Evolutionary conservation across 2,888 invertebrate species (phyloP).

Genomic region (Bursaphelenchus okinawaensis): DNA sequence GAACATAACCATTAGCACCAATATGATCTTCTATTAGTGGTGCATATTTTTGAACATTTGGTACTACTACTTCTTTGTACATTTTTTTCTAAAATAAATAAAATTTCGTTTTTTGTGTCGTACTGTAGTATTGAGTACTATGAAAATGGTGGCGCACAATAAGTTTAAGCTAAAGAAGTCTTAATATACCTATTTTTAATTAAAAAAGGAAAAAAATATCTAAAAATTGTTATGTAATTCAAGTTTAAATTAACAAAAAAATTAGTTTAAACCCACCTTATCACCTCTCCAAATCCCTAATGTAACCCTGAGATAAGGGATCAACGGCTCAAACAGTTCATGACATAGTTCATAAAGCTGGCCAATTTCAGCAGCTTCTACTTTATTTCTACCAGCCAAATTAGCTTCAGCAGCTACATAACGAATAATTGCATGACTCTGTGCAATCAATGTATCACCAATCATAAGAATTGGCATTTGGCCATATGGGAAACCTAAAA

Average conservation of each 20-base stretch:
- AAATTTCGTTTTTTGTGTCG: too few relatives aligned
- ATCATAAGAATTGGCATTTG: too few relatives aligned
- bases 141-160: too few relatives aligned
- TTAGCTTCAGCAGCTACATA: background rate
- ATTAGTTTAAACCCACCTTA: too few relatives aligned
- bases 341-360: background rate
- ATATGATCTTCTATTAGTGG: background rate
- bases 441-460: constrained; percentile 7
- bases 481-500: too few relatives aligned
- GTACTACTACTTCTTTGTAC: background rate
- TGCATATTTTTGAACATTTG: background rate
- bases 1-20: background rate
- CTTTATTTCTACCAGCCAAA: background rate
- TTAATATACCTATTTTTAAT: too few relatives aligned
- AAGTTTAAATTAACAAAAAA: too few relatives aligned
- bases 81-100: background rate
- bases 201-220: too few relatives aligned
- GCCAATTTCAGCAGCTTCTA: background rate
- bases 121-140: too few relatives aligned
- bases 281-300: background rate
- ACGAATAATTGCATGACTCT: constrained; percentile 15
- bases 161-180: too few relatives aligned
- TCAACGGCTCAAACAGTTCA: background rate
- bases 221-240: too few relatives aligned
- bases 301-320: background rate